Conservation (phyloP, 2,797 vertebrate species). For the Chelmon rostratus region DNA sequence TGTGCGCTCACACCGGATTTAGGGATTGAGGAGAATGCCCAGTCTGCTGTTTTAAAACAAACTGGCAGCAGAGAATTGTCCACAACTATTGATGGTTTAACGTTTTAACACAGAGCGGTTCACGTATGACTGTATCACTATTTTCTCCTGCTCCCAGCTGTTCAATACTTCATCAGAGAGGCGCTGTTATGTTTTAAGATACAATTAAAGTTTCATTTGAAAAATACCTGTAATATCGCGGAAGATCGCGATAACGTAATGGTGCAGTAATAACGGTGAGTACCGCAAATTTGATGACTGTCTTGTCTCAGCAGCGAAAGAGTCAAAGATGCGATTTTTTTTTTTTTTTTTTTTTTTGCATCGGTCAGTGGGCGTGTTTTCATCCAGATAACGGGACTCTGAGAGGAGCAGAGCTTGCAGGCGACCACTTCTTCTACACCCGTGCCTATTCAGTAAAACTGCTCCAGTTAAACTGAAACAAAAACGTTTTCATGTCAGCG, state of each 20-base stretch:
- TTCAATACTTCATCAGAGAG: not conserved
- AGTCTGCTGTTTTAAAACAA: constrained; percentile 52
- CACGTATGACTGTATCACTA: not conserved
- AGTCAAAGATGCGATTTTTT: constrained; percentile 53
- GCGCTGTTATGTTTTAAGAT: not conserved
- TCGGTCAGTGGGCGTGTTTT: constrained; percentile 75
- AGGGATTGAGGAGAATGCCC: constrained; percentile 27
- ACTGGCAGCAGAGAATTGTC: constrained; percentile 11
- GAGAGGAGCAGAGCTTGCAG: not conserved
- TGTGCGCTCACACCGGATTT: constrained; percentile 9
- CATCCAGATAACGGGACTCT: constrained; percentile 67
- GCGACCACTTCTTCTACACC: constrained; percentile 9
- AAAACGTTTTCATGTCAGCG: fast-evolving
- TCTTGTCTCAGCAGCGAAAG: constrained; percentile 52
- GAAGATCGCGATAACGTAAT: not conserved
- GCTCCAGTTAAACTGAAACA: not conserved
- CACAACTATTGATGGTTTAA: not conserved
- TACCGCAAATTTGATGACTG: not conserved
- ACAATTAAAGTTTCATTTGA: not conserved
- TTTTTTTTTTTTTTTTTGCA: too few relatives aligned
- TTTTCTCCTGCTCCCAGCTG: not conserved
- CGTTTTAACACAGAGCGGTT: not conserved
- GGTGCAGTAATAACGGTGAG: constrained; percentile 37
- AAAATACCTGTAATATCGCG: fast-evolving
- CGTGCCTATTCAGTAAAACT: not conserved